Base-by-base conservation (phyloP, 2,113 vertebrate species). In the Neogobius melanostomus region DNA sequence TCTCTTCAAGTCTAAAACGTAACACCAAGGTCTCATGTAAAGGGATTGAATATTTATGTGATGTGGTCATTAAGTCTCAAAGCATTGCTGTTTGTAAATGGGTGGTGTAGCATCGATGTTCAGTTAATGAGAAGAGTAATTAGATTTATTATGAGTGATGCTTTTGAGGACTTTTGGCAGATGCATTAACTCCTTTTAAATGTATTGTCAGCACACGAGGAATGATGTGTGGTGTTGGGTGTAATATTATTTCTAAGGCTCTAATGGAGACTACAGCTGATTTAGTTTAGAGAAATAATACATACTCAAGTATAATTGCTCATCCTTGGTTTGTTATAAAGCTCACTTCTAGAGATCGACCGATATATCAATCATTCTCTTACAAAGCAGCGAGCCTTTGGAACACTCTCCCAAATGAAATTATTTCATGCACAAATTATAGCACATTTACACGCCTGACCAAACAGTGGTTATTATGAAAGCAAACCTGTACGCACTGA, bases 31-130 rank as follows among this genome's bases (percentile, higher is more conserved):
- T 14, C 54, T 60, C 21, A 64, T 53, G 7, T 51, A 45, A 48
- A 54, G 2, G 9, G 11, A 60, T 15, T 12, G 45, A 52, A 46
- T 2, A 42, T 36, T 3, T 12, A 5, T 28, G 17, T 10, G 46
- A 69, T 47, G 11, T 42, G 21, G 11, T 74, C 66, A 71, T 60
- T 63, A 44, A 68, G 9, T 52, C 45, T 42, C 49, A 57, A 11
- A 21, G 17, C 66, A 44, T 7, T 10, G 57, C 28, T 51, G 46
- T 15, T 70, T 66, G 51, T 44, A 69, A 46, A 67, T 21, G 46
- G 71, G 52, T 65, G n/a, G 10, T 47, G 52, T 28, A 21, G 15
- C 11, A 1, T 44, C 57, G 6, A 65, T 68, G 67, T 64, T 46
- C 48, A 16, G 21, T 71, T 12, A 49, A 8, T 66, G 28, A 68